A percentile compares a stretch with the other conserved stretches of the same genome.
Conservation (phyloP, 2,888 invertebrate genomes). For the Apamea sordens region DNA sequence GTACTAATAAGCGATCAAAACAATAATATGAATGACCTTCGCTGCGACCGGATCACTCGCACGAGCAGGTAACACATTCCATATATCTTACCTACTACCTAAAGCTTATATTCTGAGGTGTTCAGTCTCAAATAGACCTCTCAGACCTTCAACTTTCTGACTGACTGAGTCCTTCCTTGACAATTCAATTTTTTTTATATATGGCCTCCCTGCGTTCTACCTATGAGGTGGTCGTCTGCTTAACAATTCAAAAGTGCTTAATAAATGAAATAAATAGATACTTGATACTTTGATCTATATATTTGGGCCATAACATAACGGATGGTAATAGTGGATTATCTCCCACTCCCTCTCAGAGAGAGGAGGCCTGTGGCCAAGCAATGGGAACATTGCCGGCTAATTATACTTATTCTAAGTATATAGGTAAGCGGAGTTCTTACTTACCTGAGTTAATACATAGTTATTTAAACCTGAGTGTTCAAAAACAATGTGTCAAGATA, state of each 20-base stretch:
- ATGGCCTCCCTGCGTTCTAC: too few relatives aligned
- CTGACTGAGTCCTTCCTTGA: too few relatives aligned
- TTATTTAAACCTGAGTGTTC: neutral
- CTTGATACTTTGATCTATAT: neutral
- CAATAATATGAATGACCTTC: constrained; percentile 7
- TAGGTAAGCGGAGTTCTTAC: neutral
- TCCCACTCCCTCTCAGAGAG: too few relatives aligned
- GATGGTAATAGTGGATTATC: too few relatives aligned
- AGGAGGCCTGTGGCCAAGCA: too few relatives aligned
- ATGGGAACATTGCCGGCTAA: too few relatives aligned
- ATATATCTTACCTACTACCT: neutral
- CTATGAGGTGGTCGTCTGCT: too few relatives aligned
- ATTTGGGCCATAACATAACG: too few relatives aligned
- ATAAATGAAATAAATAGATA: neutral
- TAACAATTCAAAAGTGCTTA: too few relatives aligned
- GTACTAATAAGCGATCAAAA: neutral
- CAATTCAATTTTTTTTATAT: too few relatives aligned
- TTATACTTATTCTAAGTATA: too few relatives aligned
- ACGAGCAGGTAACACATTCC: neutral
- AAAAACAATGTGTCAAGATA: neutral
- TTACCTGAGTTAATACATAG: neutral
- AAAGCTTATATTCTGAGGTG: too few relatives aligned
- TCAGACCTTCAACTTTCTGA: neutral
- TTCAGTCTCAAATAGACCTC: neutral
- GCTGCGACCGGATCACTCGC: neutral